A percentile compares a stretch with the other conserved stretches of the same genome.
These are phyloP conservation scores for Remorina albescens DNA, from an alignment of 2,797 vertebrate species.

Conservation along the genomic window DNA sequence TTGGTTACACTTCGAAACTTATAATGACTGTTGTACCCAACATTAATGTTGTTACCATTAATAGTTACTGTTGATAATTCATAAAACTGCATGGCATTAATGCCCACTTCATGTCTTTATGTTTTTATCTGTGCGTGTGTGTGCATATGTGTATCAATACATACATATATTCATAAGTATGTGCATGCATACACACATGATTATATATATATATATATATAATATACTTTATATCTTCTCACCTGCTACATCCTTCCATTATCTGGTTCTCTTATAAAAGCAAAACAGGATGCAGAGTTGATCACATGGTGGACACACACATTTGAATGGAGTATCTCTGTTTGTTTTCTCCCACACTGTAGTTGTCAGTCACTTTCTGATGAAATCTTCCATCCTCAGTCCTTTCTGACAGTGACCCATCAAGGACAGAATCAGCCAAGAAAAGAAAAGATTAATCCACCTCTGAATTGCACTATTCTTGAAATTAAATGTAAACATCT, in stretches of 20 bases:
- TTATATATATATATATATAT: too few relatives aligned
- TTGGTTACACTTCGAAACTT: not conserved
- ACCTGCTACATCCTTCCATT: not conserved
- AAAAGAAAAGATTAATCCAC: too few relatives aligned
- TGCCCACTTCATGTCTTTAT: not conserved
- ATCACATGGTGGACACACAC: constrained; percentile 7
- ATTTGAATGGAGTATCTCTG: constrained; percentile 23
- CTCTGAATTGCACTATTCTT: too few relatives aligned
- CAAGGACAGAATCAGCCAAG: too few relatives aligned
- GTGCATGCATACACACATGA: too few relatives aligned
- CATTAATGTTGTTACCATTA: not conserved
- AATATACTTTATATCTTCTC: not conserved
- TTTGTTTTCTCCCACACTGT: constrained; percentile 7
- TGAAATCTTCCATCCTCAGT: too few relatives aligned
- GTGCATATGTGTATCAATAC: not conserved
- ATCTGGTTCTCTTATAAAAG: not conserved
- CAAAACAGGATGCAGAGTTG: constrained; percentile 7
- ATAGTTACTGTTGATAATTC: not conserved
- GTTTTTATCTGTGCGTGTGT: too few relatives aligned
- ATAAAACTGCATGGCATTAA: not conserved
- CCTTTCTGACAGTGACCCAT: too few relatives aligned
- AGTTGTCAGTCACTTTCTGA: too few relatives aligned
- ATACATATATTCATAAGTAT: too few relatives aligned
- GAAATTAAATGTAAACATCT: too few relatives aligned
- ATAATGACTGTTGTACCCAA: not conserved